phyloP scores from a whole-genome alignment of 2,113 vertebrate genomes.

The Tragelaphus strepsiceros region DNA sequence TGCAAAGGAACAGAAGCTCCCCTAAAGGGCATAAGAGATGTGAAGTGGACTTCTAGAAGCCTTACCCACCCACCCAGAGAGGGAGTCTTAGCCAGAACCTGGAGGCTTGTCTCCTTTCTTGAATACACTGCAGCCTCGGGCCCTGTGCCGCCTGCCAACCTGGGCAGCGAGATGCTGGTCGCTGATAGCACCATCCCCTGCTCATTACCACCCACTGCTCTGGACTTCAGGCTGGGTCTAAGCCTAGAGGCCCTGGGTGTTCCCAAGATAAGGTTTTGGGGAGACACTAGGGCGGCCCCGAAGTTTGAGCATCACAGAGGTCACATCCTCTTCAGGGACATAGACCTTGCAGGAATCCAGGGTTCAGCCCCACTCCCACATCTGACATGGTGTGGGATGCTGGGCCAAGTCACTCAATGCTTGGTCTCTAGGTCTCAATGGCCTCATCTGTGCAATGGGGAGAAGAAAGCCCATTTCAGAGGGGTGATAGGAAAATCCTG shows the following conservation, averaged over 20 bases:
- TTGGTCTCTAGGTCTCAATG: background rate
- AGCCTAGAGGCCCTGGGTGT: constrained; percentile 5
- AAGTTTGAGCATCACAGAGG: background rate
- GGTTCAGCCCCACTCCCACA: background rate
- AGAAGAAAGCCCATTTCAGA: background rate
- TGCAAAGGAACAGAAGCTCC: background rate
- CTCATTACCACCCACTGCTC: constrained; percentile 39
- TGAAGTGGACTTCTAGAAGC: background rate
- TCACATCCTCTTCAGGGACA: background rate
- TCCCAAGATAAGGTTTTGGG: constrained; percentile 36
- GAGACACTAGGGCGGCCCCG: constrained; percentile 31
- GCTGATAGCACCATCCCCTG: background rate
- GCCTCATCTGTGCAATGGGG: background rate
- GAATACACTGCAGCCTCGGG: background rate
- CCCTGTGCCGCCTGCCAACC: background rate
- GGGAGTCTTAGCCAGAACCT: background rate
- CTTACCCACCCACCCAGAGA: background rate
- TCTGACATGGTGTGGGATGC: background rate
- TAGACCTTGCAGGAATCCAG: background rate
- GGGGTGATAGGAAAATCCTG: background rate
- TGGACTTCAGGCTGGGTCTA: background rate
- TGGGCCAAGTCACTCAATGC: background rate
- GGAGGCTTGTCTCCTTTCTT: background rate
- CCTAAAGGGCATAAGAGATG: background rate
- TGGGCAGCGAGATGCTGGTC: background rate